These are phyloP conservation scores for Pelodytes ibericus DNA, from an alignment of 2,797 vertebrate genomes.

Conservation along the genomic window DNA sequence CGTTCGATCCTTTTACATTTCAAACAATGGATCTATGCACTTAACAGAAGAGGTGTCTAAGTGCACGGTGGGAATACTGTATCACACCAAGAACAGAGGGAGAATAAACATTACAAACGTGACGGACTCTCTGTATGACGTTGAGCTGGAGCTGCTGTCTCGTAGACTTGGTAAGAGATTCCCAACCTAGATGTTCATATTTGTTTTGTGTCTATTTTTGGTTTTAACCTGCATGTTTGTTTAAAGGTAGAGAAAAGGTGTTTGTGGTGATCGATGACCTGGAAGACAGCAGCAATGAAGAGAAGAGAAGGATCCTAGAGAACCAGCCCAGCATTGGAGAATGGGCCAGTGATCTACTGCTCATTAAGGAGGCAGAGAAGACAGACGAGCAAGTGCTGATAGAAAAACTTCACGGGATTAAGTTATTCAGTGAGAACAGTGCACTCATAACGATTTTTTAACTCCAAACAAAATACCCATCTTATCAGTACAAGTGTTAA, in stretches of 20 bases:
- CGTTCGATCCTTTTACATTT: too few species aligned
- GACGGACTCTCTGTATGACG: conserved; percentile 4
- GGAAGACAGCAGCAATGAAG: neutral
- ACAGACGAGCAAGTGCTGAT: too few species aligned
- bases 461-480: too few species aligned
- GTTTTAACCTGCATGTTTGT: too few species aligned
- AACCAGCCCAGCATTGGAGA: neutral
- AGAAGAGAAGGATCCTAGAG: conserved; percentile 1
- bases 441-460: too few species aligned
- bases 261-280: conserved; percentile 19
- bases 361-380: neutral
- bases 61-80: conserved; percentile 16
- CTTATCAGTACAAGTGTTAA: too few species aligned
- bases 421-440: too few species aligned
- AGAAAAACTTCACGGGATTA: too few species aligned
- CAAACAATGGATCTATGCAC: neutral
- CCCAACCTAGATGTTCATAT: too few species aligned
- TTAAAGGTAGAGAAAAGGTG: conserved; percentile 8
- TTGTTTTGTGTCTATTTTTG: too few species aligned
- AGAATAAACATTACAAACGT: neutral
- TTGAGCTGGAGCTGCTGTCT: conserved; percentile 9
- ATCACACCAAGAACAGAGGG: conserved; percentile 6
- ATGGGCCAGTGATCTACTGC: neutral
- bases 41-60: neutral
- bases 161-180: neutral